These are phyloP conservation scores for Lacerta viridis DNA, from an alignment of 2,797 vertebrate genomes.

Conservation along the genomic window DNA sequence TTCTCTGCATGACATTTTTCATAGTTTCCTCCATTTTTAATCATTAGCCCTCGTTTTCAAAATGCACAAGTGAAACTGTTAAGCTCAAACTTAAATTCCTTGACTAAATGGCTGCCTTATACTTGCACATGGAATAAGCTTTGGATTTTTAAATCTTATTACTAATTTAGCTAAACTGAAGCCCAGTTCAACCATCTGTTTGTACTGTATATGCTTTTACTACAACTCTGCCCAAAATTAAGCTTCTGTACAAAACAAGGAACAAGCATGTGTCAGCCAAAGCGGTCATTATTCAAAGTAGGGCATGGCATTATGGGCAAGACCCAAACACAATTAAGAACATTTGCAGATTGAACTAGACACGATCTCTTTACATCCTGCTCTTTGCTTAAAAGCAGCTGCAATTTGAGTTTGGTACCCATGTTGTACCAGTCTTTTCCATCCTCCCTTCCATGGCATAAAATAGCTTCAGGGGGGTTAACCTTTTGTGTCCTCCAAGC, in stretches of 20 bases:
- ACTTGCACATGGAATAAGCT: background rate
- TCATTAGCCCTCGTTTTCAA: slow-evolving; percentile 33
- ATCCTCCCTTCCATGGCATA: background rate
- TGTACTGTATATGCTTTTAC: slow-evolving; percentile 10
- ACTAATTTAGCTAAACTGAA: slow-evolving; percentile 1
- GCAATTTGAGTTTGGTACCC: background rate
- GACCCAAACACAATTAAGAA: background rate
- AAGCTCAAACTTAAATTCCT: slow-evolving; percentile 19
- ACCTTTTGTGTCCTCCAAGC: background rate
- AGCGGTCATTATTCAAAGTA: background rate
- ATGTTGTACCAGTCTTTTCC: background rate
- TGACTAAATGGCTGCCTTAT: slow-evolving; percentile 39
- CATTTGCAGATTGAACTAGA: background rate
- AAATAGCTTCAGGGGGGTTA: background rate
- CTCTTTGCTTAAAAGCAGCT: background rate
- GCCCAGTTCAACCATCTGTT: background rate
- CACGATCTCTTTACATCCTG: background rate
- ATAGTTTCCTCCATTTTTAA: slow-evolving; percentile 54
- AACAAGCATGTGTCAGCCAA: background rate
- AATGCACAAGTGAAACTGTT: slow-evolving; percentile 24
- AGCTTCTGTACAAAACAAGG: background rate
- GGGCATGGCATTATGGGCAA: background rate
- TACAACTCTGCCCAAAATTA: background rate
- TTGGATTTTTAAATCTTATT: background rate
- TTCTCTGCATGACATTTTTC: slow-evolving; percentile 52